Evolutionary conservation across 2,113 vertebrate genomes (phyloP).

Genomic region (Daphoenositta chrysoptera): DNA sequence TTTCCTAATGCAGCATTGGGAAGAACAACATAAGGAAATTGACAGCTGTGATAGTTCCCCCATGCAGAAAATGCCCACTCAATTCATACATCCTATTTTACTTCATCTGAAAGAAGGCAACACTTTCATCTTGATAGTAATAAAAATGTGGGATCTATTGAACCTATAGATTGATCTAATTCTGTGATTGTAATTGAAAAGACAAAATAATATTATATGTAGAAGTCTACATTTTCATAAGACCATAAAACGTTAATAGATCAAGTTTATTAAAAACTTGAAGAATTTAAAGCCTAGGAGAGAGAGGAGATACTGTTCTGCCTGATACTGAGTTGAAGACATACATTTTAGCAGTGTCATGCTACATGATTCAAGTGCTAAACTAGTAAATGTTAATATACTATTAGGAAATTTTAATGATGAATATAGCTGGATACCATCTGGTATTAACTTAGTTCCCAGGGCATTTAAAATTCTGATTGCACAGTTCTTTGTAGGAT

Average conservation of each 20-base stretch:
- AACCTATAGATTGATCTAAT: not conserved
- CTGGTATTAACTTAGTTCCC: constrained; percentile 42
- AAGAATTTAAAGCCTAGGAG: not conserved
- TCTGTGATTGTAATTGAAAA: not conserved
- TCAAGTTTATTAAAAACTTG: not conserved
- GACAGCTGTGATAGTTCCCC: not conserved
- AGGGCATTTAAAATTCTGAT: constrained; percentile 42
- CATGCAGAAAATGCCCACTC: not conserved
- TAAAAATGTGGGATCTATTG: not conserved
- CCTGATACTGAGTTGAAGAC: not conserved
- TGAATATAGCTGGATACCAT: constrained; percentile 42
- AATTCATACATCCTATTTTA: not conserved
- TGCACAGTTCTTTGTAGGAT: constrained; percentile 17
- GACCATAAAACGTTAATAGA: not conserved
- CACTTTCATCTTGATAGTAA: not conserved
- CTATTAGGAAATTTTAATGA: constrained; percentile 49
- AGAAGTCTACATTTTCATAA: not conserved
- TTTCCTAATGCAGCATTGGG: not conserved
- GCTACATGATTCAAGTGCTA: constrained; percentile 18
- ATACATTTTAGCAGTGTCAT: not conserved
- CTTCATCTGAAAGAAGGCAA: not conserved
- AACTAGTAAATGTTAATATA: constrained; percentile 48
- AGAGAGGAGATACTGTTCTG: not conserved
- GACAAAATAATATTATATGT: not conserved
- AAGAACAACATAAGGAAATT: not conserved